These are phyloP conservation scores for Anolis apletophallus DNA, from an alignment of 2,797 vertebrate genomes.

Conservation along the genomic window DNA sequence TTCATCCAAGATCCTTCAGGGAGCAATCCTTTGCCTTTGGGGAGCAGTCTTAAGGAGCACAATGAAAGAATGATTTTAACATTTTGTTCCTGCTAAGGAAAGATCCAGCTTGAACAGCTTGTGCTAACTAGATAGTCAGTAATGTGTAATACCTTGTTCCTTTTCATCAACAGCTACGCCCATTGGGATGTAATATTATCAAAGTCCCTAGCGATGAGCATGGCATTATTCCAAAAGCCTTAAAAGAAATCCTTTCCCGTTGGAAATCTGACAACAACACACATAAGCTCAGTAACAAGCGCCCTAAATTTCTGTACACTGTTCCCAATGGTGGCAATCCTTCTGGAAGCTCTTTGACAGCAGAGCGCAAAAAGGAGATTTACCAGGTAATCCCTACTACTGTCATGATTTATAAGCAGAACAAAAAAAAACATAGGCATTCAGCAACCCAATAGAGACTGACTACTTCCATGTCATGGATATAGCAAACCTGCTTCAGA, in stretches of 20 bases:
- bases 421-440: neutral
- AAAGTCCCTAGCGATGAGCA: constrained; percentile 83
- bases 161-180: constrained; percentile 78
- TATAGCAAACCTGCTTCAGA: no score
- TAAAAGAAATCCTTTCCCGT: constrained; percentile 81
- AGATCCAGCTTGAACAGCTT: neutral
- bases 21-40: neutral
- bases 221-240: constrained; percentile 83
- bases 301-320: constrained; percentile 86
- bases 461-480: no score
- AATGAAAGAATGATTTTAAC: neutral
- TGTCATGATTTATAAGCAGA: neutral
- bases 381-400: constrained; percentile 80
- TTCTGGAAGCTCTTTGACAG: constrained; percentile 85
- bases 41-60: neutral
- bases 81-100: neutral
- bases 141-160: neutral
- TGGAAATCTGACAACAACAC: constrained; percentile 82
- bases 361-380: constrained; percentile 83
- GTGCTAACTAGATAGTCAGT: neutral
- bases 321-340: constrained; percentile 90
- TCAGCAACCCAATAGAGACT: neutral
- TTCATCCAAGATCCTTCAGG: no score
- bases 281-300: constrained; percentile 72
- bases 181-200: constrained; percentile 86